A percentile compares a stretch with the other conserved stretches of the same genome.
Evolutionary conservation across 2,113 vertebrate species (phyloP).

Genomic region (Oreocharis arfaki): DNA sequence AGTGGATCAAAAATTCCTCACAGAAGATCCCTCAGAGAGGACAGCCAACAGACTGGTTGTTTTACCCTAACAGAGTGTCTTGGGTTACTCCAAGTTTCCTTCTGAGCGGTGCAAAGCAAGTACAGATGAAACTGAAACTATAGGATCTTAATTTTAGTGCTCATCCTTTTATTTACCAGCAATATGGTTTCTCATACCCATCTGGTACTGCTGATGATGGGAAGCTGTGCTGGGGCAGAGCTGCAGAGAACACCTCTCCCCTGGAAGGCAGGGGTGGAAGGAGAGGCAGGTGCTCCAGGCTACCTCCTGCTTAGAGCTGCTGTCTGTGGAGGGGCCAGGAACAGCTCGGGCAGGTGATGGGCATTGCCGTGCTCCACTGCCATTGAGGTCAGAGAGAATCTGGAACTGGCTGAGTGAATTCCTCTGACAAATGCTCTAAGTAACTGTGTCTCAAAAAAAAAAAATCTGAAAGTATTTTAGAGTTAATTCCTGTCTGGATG

Average conservation of each 20-base stretch:
- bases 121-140: not conserved
- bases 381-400: not conserved
- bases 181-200: not conserved
- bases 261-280: not conserved
- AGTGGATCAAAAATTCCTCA: not conserved
- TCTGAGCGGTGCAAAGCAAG: not conserved
- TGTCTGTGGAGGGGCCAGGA: not conserved
- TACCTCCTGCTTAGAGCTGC: not conserved
- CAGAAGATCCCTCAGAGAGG: not conserved
- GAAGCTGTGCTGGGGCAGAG: fast-evolving
- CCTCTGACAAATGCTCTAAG: not conserved
- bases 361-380: not conserved
- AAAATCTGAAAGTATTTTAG: not conserved
- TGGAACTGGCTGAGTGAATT: not conserved
- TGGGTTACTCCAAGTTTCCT: not conserved
- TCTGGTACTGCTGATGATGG: not conserved
- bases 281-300: not conserved
- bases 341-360: not conserved
- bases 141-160: not conserved
- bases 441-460: not conserved
- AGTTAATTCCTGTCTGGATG: not conserved
- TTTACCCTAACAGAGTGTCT: not conserved
- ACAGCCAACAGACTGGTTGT: not conserved
- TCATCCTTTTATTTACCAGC: not conserved
- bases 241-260: not conserved